Conservation (phyloP, 2,888 invertebrate genomes). For the Drosophila testacea region DNA sequence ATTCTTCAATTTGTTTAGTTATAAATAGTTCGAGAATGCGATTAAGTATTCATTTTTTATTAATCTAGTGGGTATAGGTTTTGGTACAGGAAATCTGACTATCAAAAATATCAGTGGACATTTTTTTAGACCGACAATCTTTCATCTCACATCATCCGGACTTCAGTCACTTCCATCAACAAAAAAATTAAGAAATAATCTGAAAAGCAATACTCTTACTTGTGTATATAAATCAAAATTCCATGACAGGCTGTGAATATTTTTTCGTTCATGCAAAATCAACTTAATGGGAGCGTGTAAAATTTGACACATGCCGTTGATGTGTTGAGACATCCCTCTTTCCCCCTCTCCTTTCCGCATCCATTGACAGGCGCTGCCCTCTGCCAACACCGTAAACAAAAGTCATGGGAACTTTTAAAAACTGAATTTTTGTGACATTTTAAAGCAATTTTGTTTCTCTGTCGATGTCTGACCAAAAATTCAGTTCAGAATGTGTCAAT, state of each 20-base stretch:
- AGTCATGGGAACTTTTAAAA: slow-evolving; percentile 59
- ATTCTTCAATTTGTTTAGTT: no score
- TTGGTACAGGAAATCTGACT: background rate
- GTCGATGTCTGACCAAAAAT: slow-evolving; percentile 68
- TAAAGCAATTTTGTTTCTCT: slow-evolving; percentile 29
- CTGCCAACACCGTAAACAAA: slow-evolving; percentile 31
- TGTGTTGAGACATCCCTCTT: slow-evolving; percentile 26
- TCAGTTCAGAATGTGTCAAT: slow-evolving; percentile 61
- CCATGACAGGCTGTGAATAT: slow-evolving; percentile 48
- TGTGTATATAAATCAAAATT: slow-evolving; percentile 45
- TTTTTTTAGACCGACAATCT: background rate
- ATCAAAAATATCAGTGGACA: background rate
- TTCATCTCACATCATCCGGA: slow-evolving; percentile 1
- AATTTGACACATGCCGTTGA: slow-evolving; percentile 74
- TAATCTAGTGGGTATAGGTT: background rate
- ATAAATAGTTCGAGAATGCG: no score
- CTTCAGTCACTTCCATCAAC: slow-evolving; percentile 32
- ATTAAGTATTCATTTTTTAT: background rate
- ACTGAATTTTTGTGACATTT: slow-evolving; percentile 33
- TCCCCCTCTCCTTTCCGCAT: background rate
- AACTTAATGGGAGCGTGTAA: slow-evolving; percentile 72
- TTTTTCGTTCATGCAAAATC: slow-evolving; percentile 59
- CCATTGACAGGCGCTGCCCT: slow-evolving; percentile 42
- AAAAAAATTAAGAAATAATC: slow-evolving; percentile 7
- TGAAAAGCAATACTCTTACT: slow-evolving; percentile 7